phyloP scores from a whole-genome alignment of 2,797 vertebrate genomes.

The Phalloptychus januarius region DNA sequence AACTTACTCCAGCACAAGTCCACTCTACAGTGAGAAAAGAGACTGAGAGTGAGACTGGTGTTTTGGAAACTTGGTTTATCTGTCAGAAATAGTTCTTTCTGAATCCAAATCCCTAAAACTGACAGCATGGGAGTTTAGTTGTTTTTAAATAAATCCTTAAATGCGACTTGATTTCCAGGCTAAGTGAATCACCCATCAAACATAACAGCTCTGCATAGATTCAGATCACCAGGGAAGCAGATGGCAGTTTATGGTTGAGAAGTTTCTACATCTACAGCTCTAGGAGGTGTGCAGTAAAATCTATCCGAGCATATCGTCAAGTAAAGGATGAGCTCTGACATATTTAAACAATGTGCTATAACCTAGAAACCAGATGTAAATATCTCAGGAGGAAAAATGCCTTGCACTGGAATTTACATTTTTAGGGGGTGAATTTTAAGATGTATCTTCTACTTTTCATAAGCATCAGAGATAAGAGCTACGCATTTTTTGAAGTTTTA shows the following conservation, averaged over 20 bases:
- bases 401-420: too few species aligned
- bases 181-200: constrained; percentile 7
- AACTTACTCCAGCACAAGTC: not conserved
- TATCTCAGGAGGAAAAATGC: constrained; percentile 17
- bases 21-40: not conserved
- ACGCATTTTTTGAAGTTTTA: not conserved
- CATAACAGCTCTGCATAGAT: not conserved
- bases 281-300: constrained; percentile 7
- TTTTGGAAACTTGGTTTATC: not conserved
- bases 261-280: constrained; percentile 21
- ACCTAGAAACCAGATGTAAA: constrained; percentile 34
- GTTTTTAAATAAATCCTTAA: not conserved
- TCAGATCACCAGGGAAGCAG: not conserved
- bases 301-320: not conserved
- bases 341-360: constrained; percentile 8
- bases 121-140: too few species aligned
- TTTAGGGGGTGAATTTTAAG: not conserved
- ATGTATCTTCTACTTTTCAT: constrained; percentile 21
- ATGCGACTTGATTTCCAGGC: not conserved
- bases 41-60: not conserved
- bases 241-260: constrained; percentile 2
- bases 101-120: not conserved
- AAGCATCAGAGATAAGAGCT: constrained; percentile 8
- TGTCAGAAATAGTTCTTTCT: not conserved
- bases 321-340: constrained; percentile 26